These are phyloP conservation scores for Pantherophis vulpinus DNA, from an alignment of 2,797 vertebrate genomes.

Conservation along the genomic window DNA sequence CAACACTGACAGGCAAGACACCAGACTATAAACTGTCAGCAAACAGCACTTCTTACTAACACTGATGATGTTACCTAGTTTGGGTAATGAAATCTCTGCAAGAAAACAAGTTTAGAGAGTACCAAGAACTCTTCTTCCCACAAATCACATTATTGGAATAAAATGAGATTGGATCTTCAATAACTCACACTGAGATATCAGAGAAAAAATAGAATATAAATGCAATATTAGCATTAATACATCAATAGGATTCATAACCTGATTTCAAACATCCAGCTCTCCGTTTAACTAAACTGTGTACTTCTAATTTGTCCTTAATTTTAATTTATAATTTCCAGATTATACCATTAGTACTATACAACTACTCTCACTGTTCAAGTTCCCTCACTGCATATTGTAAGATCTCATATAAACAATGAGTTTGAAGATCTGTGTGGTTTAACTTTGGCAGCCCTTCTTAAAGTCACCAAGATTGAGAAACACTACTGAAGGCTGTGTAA, in stretches of 20 bases:
- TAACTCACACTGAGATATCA: not conserved
- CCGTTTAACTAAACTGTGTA: not conserved
- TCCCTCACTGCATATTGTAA: constrained; percentile 33
- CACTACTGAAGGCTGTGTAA: constrained; percentile 31
- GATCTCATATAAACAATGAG: constrained; percentile 23
- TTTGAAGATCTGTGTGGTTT: not conserved
- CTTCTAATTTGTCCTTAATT: not conserved
- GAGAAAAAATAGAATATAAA: not conserved
- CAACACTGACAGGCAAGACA: no score
- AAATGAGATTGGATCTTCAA: not conserved
- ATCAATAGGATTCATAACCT: accelerated
- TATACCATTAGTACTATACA: constrained; percentile 5
- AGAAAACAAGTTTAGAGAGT: no score
- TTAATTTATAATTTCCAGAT: constrained; percentile 2
- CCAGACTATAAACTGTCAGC: no score
- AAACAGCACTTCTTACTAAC: no score
- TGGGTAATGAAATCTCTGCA: no score
- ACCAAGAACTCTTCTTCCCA: not conserved
- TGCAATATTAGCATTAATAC: not conserved
- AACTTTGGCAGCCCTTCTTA: no score
- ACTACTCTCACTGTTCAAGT: not conserved
- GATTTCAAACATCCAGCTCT: not conserved
- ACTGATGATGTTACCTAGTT: no score
- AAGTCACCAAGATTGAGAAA: no score
- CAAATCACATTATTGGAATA: not conserved